These are phyloP conservation scores for Standfussiana lucernea DNA, from an alignment of 2,888 invertebrate genomes.

Conservation along the genomic window DNA sequence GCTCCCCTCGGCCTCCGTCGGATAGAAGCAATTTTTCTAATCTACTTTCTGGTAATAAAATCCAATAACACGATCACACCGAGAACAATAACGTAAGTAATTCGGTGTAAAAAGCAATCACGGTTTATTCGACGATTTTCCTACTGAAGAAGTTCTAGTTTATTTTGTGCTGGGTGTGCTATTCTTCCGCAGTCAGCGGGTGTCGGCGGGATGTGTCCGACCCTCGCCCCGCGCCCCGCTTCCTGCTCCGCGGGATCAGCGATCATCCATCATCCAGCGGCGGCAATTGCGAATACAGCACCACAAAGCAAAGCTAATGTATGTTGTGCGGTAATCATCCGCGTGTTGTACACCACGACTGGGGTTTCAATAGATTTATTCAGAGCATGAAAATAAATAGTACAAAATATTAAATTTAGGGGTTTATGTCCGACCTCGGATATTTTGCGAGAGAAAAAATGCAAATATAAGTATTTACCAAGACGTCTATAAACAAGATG, in stretches of 20 bases:
- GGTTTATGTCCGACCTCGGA: constrained; percentile 41
- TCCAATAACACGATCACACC: constrained; percentile 52
- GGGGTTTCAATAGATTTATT: constrained; percentile 61
- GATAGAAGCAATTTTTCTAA: constrained; percentile 52
- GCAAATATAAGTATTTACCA: constrained; percentile 60
- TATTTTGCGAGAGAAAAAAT: constrained; percentile 56
- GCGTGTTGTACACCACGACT: constrained; percentile 50
- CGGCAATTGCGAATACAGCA: constrained; percentile 52
- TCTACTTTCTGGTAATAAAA: constrained; percentile 58
- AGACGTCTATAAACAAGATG: constrained; percentile 72
- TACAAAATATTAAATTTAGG: constrained; percentile 57
- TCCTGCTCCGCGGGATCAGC: constrained; percentile 20
- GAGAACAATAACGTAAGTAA: constrained; percentile 59
- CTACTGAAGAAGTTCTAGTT: constrained; percentile 40
- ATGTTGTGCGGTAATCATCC: constrained; percentile 61
- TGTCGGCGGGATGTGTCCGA: constrained; percentile 11
- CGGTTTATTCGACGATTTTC: constrained; percentile 43
- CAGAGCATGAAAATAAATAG: constrained; percentile 62
- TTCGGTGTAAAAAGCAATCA: constrained; percentile 57
- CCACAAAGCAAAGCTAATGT: constrained; percentile 60
- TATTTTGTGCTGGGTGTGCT: constrained; percentile 41
- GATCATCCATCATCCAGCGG: constrained; percentile 72
- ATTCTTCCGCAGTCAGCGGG: constrained; percentile 26
- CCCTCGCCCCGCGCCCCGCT: not conserved
- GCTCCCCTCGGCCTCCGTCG: constrained; percentile 17